phyloP scores from a whole-genome alignment of 2,888 invertebrate genomes.

The Linnaemya tessellans region DNA sequence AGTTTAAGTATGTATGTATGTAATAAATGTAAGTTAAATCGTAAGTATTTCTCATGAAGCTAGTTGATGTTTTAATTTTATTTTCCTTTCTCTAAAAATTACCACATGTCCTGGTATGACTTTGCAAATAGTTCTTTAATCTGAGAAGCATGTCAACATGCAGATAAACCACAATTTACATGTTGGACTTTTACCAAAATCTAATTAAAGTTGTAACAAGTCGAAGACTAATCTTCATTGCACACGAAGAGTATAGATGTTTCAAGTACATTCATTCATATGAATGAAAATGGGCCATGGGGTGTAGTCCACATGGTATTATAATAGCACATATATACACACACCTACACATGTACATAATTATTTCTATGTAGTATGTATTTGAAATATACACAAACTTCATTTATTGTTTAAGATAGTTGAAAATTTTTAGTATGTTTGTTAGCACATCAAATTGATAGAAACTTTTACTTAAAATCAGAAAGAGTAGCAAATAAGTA shows the following conservation, averaged over 20 bases:
- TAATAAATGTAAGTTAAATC: background rate
- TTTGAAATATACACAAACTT: background rate
- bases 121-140: slow-evolving; percentile 54
- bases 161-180: slow-evolving; percentile 65
- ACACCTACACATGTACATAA: background rate
- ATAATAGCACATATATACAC: background rate
- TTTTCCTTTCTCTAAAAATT: background rate
- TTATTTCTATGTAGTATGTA: background rate
- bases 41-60: background rate
- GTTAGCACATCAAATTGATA: background rate
- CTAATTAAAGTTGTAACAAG: slow-evolving; percentile 67
- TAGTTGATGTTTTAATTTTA: background rate
- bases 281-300: background rate
- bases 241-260: background rate
- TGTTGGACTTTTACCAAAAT: slow-evolving; percentile 66
- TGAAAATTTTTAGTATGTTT: background rate
- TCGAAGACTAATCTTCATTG: slow-evolving; percentile 60
- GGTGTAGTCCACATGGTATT: background rate
- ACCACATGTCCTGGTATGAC: slow-evolving; percentile 60
- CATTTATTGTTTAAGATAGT: background rate
- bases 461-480: background rate
- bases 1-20: background rate
- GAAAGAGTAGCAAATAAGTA: background rate
- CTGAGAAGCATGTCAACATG: slow-evolving; percentile 61
- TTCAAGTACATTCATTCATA: background rate